phyloP scores from a whole-genome alignment of 2,797 vertebrate genomes.

The Pterois miles region DNA sequence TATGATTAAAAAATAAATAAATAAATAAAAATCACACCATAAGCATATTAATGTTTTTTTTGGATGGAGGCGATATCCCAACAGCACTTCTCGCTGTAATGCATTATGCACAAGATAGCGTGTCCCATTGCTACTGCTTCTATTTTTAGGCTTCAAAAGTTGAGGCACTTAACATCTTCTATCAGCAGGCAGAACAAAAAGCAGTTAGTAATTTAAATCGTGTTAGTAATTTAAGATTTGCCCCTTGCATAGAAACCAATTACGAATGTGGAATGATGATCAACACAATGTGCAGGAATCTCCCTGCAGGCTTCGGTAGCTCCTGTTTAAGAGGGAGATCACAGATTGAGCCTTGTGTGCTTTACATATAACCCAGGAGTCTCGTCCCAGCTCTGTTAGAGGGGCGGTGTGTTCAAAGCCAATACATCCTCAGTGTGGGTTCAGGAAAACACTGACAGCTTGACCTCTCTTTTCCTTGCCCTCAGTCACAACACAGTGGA shows the following conservation, averaged over 20 bases:
- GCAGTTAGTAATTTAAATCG: slow-evolving; percentile 42
- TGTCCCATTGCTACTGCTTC: slow-evolving; percentile 55
- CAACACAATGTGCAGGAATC: slow-evolving; percentile 27
- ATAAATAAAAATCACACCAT: too few relatives aligned
- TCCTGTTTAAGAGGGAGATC: slow-evolving; percentile 27
- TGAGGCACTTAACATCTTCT: slow-evolving; percentile 60
- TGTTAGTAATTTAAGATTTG: slow-evolving; percentile 48
- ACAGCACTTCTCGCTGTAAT: slow-evolving; percentile 38
- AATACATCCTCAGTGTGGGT: slow-evolving; percentile 19
- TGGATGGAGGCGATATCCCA: slow-evolving; percentile 29
- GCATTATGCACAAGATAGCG: slow-evolving; percentile 59
- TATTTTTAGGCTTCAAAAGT: slow-evolving; percentile 69
- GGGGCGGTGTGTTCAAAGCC: background rate
- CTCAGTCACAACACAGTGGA: slow-evolving; percentile 27
- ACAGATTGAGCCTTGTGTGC: slow-evolving; percentile 45
- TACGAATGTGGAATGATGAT: slow-evolving; percentile 64
- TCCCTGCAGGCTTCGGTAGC: slow-evolving; percentile 35
- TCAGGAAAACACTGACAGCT: slow-evolving; percentile 12
- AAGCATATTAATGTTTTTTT: too few relatives aligned
- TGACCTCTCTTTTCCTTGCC: slow-evolving; percentile 33
- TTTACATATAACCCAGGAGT: slow-evolving; percentile 43
- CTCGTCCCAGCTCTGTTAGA: slow-evolving; percentile 9
- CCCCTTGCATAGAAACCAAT: slow-evolving; percentile 65
- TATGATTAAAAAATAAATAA: too few relatives aligned
- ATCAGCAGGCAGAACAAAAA: slow-evolving; percentile 42